Percentiles rank a stretch among this genome's conserved stretches.
Conservation (phyloP, 1,140 invertebrate species). For the Vanessa tameamea region DNA sequence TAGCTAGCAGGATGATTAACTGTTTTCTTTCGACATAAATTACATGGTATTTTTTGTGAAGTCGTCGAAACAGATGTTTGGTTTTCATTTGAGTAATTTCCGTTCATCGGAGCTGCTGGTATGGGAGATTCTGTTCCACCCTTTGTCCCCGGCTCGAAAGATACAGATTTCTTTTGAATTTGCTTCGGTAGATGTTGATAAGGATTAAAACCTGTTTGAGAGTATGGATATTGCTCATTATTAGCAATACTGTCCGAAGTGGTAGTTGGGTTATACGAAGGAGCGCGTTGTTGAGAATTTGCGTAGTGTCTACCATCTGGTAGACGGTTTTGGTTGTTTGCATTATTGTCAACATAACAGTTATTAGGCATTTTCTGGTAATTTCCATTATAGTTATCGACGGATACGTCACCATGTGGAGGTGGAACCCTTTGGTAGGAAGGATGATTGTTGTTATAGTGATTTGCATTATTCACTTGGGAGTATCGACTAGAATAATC, state of each 20-base stretch:
- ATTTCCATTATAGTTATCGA: slow-evolving; percentile 66
- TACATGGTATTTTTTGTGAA: slow-evolving; percentile 84
- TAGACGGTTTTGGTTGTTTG: slow-evolving; percentile 47
- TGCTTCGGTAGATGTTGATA: slow-evolving; percentile 82
- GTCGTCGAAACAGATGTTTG: slow-evolving; percentile 46
- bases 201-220: slow-evolving; percentile 79
- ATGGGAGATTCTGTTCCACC: slow-evolving; percentile 81
- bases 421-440: slow-evolving; percentile 82
- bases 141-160: slow-evolving; percentile 85
- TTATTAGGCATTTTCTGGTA: slow-evolving; percentile 66
- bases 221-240: slow-evolving; percentile 59
- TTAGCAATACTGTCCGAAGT: slow-evolving; percentile 42
- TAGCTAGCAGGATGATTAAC: slow-evolving; percentile 88
- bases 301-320: slow-evolving; percentile 59
- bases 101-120: slow-evolving; percentile 74
- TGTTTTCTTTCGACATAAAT: slow-evolving; percentile 91
- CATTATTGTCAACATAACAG: slow-evolving; percentile 60
- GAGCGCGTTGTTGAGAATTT: slow-evolving; percentile 54
- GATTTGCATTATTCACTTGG: slow-evolving; percentile 64
- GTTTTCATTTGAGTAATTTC: slow-evolving; percentile 49
- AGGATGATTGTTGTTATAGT: slow-evolving; percentile 65
- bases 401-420: slow-evolving; percentile 75
- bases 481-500: slow-evolving; percentile 75
- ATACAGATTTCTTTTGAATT: slow-evolving; percentile 84
- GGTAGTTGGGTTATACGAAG: slow-evolving; percentile 49